Evolutionary conservation across 2,797 vertebrate genomes (phyloP), one percentile per base, ranked within the genome.

Genomic region (Varecia variegata): DNA sequence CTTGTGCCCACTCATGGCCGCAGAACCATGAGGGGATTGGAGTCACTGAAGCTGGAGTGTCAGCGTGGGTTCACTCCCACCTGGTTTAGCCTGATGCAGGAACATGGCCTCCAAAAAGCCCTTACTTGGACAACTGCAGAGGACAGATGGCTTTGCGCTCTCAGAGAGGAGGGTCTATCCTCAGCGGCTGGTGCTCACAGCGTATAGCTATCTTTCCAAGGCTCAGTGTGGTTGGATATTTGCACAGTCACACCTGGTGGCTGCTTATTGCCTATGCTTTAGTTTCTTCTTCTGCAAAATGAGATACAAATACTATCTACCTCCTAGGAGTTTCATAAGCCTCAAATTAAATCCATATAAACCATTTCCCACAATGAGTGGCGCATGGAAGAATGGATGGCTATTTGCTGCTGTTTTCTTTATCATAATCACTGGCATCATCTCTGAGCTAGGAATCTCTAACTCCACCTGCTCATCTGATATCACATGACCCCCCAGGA

Each of bases 231-330:
- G 20, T 21, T 47, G 7, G 7, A 2, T 47, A 4, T 74, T 38
- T 70, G 17, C 3, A 35, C 2, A 6, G 23, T 45, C 10, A 32
- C 40, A 1, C 3, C 1, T 21, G 25, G 54, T 80, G 32, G 45
- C 58, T 38, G 0, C 58, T 73, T 54, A 32, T 2, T 35, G 13
- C 38, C 58, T 80, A 3, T 84, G 45, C 45, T 83, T 83, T 81
- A 32, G 52, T 65, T 71, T 93, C 62, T 94, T 89, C 54, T 43
- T 62, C 38, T 90, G 32, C 1, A 70, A 81, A 83, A 47, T 76
- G 1, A 27, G 79, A 35, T 87, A 18, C 43, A 71, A 83, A 54
- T 35, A 20, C 60, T 56, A 2, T 71, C 79, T 47, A 50, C 54
- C 21, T 47, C 62, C 23, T 32, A 25, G 54, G 58, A 45, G 43